Percentiles rank a stretch among this genome's conserved stretches.
Evolutionary conservation across 2,797 vertebrate genomes (phyloP).

Genomic region (Choloepus didactylus): DNA sequence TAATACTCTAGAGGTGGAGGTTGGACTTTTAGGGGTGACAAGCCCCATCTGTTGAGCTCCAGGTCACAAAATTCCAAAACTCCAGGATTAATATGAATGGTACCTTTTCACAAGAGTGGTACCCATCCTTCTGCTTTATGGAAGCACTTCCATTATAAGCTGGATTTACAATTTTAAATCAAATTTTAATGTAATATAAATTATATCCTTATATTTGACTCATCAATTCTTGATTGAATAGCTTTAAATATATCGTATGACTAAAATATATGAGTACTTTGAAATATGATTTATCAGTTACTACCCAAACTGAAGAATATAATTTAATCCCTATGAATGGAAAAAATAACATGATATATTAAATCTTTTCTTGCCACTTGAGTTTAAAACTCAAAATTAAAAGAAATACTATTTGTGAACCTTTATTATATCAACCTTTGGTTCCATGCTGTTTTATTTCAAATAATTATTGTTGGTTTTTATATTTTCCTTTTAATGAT

Average conservation of each 20-base stretch:
- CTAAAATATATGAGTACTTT: background rate
- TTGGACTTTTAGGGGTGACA: background rate
- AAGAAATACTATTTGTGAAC: background rate
- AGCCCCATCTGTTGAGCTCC: background rate
- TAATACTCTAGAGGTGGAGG: background rate
- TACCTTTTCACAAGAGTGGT: background rate
- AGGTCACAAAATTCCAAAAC: background rate
- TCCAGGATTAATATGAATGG: background rate
- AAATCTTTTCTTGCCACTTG: background rate
- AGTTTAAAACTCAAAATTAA: conserved; percentile 55
- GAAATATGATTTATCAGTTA: conserved; percentile 55
- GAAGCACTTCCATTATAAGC: background rate
- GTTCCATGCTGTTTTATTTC: conserved; percentile 30
- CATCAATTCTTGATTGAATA: background rate
- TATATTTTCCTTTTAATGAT: conserved; percentile 20
- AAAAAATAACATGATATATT: background rate
- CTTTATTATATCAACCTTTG: background rate
- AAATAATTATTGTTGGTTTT: background rate
- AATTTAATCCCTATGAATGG: conserved; percentile 3
- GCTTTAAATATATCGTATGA: background rate
- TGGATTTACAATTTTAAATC: background rate
- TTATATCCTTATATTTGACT: background rate
- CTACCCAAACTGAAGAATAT: conserved; percentile 33
- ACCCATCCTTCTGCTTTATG: background rate
- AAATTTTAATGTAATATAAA: background rate